phyloP scores from a whole-genome alignment of 2,797 vertebrate species.

The Enteromius fasciolatus region DNA sequence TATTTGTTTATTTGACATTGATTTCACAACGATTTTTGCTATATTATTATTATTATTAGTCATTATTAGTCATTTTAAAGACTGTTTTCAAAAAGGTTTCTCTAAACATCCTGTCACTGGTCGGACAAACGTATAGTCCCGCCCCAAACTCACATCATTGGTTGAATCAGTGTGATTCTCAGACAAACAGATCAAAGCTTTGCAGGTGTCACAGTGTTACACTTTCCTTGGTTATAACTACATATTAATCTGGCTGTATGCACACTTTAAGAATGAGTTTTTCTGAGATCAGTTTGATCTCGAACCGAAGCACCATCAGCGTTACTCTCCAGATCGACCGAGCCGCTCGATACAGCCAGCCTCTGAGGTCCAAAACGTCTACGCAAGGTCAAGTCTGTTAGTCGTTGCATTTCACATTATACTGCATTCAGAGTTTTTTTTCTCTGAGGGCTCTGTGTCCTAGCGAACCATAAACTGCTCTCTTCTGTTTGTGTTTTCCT shows the following conservation, averaged over 20 bases:
- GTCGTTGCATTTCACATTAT: background rate
- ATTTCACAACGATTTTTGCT: background rate
- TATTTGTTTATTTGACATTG: background rate
- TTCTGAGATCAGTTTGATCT: background rate
- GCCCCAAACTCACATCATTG: background rate
- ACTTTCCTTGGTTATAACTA: background rate
- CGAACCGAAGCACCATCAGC: background rate
- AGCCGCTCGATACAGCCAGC: background rate
- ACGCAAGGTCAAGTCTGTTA: background rate
- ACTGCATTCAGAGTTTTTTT: background rate
- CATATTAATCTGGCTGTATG: too few relatives aligned
- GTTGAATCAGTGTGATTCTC: background rate
- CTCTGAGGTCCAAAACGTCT: background rate
- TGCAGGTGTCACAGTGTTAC: background rate
- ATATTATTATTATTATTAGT: background rate
- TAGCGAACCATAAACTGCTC: background rate
- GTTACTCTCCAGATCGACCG: background rate
- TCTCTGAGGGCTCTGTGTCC: background rate
- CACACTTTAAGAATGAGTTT: background rate
- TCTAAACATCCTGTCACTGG: background rate
- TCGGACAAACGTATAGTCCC: background rate
- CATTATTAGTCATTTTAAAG: background rate
- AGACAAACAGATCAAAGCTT: background rate
- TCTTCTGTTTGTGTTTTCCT: background rate
- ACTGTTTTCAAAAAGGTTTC: background rate